phyloP scores from a whole-genome alignment of 2,888 invertebrate species.

The Troides aeacus region DNA sequence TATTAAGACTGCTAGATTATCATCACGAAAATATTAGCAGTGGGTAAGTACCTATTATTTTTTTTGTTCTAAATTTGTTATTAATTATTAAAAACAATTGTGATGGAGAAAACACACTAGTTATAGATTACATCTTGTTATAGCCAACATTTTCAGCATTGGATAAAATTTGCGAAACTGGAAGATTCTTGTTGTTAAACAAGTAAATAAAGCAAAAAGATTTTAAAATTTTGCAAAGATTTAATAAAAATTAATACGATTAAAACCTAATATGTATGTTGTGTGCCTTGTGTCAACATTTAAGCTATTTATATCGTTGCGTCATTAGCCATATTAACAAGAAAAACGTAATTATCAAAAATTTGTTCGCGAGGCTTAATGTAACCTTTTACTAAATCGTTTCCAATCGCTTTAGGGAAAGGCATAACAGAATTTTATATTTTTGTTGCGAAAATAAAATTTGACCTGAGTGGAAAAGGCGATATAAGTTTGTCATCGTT shows the following conservation, averaged over 20 bases:
- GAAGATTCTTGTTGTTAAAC: neutral
- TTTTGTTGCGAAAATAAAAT: too few relatives aligned
- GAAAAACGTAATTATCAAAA: too few relatives aligned
- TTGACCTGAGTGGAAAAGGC: too few relatives aligned
- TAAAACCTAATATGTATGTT: neutral
- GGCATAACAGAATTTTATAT: too few relatives aligned
- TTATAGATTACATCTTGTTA: neutral
- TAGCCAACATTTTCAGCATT: neutral
- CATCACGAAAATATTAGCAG: neutral
- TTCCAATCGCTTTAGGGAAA: too few relatives aligned
- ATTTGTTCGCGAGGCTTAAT: too few relatives aligned
- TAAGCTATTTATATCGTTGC: neutral
- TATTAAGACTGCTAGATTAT: slow-evolving; percentile 16
- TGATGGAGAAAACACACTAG: neutral
- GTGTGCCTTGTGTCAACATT: neutral
- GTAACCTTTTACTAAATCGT: too few relatives aligned
- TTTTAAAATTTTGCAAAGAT: neutral
- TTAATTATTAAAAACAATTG: too few relatives aligned
- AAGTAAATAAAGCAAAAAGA: neutral
- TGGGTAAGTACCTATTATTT: slow-evolving; percentile 16
- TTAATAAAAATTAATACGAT: neutral
- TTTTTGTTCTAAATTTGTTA: neutral
- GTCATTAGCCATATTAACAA: neutral
- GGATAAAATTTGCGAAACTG: neutral
- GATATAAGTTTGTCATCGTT: too few relatives aligned